Percentiles rank a stretch among this genome's conserved stretches.
These are phyloP conservation scores for Mus caroli DNA, from an alignment of 2,797 vertebrate species.

Conservation along the genomic window DNA sequence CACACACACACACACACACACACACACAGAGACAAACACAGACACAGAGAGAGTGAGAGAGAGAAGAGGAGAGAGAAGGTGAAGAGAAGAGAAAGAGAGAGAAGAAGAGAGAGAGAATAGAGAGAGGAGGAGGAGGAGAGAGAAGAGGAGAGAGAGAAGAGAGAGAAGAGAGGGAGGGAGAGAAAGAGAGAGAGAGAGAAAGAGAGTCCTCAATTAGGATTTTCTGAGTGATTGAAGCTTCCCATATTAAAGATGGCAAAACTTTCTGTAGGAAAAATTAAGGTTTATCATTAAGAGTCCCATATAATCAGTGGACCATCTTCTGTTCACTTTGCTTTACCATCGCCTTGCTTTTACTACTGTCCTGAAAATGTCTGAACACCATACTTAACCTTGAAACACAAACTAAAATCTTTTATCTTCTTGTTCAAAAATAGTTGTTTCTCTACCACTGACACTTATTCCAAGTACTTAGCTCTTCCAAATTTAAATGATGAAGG, in stretches of 20 bases:
- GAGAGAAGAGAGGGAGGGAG: no score
- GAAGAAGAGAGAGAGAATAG: no score
- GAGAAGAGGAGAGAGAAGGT: no score
- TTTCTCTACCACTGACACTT: neutral
- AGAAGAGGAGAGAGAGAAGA: no score
- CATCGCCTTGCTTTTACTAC: neutral
- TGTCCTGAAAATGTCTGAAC: neutral
- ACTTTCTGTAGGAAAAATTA: neutral
- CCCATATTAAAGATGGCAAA: neutral
- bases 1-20: no score
- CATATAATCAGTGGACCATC: neutral
- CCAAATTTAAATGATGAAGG: neutral
- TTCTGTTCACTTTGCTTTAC: neutral
- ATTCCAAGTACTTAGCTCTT: neutral
- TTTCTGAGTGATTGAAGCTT: neutral
- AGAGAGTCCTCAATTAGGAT: no score
- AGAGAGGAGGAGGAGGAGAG: no score
- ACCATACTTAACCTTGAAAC: neutral
- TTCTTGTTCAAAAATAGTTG: neutral
- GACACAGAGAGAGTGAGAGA: no score
- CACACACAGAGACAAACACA: neutral
- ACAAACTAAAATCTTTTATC: neutral
- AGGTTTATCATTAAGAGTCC: neutral
- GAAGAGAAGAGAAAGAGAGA: no score
- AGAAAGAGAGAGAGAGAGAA: no score